Evolutionary conservation across 2,113 vertebrate genomes (phyloP).

Genomic region (Brienomyrus longianalis): DNA sequence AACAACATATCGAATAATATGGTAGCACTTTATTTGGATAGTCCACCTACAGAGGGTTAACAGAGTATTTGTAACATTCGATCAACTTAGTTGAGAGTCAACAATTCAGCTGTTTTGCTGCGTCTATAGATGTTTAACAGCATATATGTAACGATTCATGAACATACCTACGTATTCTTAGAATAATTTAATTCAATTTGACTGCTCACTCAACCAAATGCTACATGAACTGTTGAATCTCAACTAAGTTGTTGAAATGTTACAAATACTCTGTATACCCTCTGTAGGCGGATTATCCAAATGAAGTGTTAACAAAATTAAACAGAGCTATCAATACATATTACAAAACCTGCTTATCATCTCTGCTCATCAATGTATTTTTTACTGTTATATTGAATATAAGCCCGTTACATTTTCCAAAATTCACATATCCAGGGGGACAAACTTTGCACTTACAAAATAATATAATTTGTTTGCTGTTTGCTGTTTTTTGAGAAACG

Average conservation of each 20-base stretch:
- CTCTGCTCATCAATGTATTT: background rate
- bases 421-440: background rate
- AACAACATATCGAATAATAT: background rate
- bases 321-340: background rate
- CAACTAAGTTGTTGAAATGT: background rate
- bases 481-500: background rate
- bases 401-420: background rate
- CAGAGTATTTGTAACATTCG: background rate
- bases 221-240: background rate
- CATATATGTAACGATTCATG: background rate
- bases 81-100: background rate
- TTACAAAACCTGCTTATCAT: background rate
- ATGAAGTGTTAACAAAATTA: background rate
- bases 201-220: background rate
- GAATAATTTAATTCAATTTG: background rate
- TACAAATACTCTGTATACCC: background rate
- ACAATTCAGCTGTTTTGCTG: background rate
- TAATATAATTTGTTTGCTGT: background rate
- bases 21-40: background rate
- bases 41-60: background rate
- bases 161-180: background rate
- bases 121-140: background rate
- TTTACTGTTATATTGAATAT: background rate
- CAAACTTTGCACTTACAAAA: background rate
- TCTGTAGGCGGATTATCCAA: background rate